Conservation (phyloP, 2,113 vertebrate genomes). For the Amblyopsis rosae region DNA sequence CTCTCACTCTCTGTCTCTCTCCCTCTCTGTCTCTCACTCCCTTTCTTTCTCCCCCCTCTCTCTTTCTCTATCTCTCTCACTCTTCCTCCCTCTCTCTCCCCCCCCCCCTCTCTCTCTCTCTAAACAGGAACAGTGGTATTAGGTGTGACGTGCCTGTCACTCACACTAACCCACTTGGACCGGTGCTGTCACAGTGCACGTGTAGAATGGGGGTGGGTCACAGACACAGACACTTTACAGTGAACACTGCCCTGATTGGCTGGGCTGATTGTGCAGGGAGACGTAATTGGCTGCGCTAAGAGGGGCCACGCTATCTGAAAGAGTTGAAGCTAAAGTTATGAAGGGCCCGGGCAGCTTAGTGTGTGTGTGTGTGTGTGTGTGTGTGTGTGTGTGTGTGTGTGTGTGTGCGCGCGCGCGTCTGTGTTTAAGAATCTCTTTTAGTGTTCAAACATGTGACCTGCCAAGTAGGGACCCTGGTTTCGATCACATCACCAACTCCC, state of each 20-base stretch:
- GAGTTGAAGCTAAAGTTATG: conserved; percentile 38
- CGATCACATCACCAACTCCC: conserved; percentile 76
- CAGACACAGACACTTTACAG: conserved; percentile 73
- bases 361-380: conserved; percentile 10
- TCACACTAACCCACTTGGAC: conserved; percentile 47
- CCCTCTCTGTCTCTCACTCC: neutral
- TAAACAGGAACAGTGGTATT: too few species aligned
- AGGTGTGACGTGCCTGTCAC: too few species aligned
- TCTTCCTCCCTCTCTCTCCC: too few species aligned
- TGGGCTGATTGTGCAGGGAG: conserved; percentile 52
- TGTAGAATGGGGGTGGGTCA: conserved; percentile 34
- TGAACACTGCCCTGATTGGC: conserved; percentile 73
- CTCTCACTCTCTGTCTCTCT: neutral
- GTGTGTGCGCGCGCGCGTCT: conserved; percentile 19
- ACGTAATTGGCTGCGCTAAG: conserved; percentile 48
- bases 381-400: conserved; percentile 26
- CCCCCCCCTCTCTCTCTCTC: neutral
- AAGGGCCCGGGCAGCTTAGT: conserved; percentile 11
- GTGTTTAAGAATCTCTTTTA: conserved; percentile 69
- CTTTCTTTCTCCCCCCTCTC: too few species aligned
- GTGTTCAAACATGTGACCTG: conserved; percentile 75
- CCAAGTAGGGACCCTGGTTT: conserved; percentile 77
- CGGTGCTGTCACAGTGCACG: conserved; percentile 64
- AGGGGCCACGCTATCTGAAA: conserved; percentile 50
- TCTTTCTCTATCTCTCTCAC: too few species aligned